phyloP scores from a whole-genome alignment of 2,113 vertebrate species.

The Amazona guildingii region DNA sequence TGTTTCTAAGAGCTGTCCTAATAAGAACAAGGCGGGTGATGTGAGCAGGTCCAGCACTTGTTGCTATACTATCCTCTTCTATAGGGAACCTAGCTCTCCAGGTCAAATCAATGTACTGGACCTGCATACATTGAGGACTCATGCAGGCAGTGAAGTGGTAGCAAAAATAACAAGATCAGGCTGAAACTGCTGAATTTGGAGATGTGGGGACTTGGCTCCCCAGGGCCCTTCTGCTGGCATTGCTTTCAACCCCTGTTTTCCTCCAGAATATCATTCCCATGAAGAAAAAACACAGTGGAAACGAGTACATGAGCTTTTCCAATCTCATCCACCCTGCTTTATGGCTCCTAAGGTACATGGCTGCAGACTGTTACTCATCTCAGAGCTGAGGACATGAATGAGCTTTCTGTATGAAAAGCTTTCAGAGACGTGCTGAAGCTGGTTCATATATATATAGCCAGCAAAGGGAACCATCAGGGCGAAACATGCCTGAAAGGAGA shows the following conservation, averaged over 20 bases:
- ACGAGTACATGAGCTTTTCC: not conserved
- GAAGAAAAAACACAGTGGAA: not conserved
- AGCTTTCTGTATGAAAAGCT: constrained; percentile 43
- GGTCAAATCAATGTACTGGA: not conserved
- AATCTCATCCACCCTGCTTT: not conserved
- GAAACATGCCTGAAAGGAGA: constrained; percentile 41
- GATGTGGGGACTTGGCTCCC: not conserved
- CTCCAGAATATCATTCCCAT: not conserved
- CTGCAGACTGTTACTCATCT: constrained; percentile 30
- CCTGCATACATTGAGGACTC: not conserved
- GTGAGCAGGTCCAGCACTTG: not conserved
- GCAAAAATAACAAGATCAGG: not conserved
- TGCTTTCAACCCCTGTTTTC: not conserved
- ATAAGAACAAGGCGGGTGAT: not conserved
- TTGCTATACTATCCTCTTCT: not conserved
- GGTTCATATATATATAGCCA: not conserved
- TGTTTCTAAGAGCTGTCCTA: not conserved
- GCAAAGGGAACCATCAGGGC: constrained; percentile 27
- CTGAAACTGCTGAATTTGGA: not conserved
- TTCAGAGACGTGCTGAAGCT: constrained; percentile 39
- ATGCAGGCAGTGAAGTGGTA: not conserved
- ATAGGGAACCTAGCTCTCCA: not conserved
- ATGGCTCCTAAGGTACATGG: constrained; percentile 9
- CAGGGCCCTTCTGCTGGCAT: not conserved
- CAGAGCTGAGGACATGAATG: not conserved